Evolutionary conservation across 2,113 vertebrate genomes (phyloP).

Genomic region (Coryphaenoides rupestris): DNA sequence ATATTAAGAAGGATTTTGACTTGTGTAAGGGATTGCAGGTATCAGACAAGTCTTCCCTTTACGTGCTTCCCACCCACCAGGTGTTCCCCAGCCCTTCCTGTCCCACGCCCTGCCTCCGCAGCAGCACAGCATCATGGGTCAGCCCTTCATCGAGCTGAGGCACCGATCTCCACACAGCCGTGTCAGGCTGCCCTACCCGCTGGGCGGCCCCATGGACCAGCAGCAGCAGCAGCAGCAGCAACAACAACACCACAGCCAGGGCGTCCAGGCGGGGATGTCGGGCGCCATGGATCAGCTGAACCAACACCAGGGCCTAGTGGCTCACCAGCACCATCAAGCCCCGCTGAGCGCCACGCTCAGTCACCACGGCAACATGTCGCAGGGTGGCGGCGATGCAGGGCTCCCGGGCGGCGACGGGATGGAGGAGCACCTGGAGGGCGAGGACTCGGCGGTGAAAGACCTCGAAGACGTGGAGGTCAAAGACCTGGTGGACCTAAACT

Average conservation of each 20-base stretch:
- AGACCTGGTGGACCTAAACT: conserved; percentile 93
- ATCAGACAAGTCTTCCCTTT: no score
- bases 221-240: conserved; percentile 54
- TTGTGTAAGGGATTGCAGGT: no score
- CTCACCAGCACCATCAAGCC: conserved; percentile 31
- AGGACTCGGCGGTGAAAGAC: conserved; percentile 92
- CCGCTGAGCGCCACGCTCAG: conserved; percentile 57
- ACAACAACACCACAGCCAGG: conserved; percentile 50
- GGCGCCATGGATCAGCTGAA: conserved; percentile 71
- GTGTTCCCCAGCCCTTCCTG: conserved; percentile 79
- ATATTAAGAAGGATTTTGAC: no score
- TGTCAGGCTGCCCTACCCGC: conserved; percentile 74
- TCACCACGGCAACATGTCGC: conserved; percentile 53
- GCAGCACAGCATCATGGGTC: conserved; percentile 89
- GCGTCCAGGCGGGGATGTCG: conserved; percentile 63
- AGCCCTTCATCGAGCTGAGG: conserved; percentile 90
- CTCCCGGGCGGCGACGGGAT: conserved; percentile 68
- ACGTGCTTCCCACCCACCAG: conserved; percentile 27
- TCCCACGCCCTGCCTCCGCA: conserved; percentile 78
- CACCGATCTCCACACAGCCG: conserved; percentile 84
- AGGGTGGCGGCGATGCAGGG: conserved; percentile 60
- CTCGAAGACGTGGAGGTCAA: conserved; percentile 95
- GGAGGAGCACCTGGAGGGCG: conserved; percentile 88
- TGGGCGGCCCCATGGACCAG: conserved; percentile 3
- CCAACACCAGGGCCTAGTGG: conserved; percentile 56